Conservation (phyloP, 2,888 invertebrate species). For the Sesia bembeciformis region DNA sequence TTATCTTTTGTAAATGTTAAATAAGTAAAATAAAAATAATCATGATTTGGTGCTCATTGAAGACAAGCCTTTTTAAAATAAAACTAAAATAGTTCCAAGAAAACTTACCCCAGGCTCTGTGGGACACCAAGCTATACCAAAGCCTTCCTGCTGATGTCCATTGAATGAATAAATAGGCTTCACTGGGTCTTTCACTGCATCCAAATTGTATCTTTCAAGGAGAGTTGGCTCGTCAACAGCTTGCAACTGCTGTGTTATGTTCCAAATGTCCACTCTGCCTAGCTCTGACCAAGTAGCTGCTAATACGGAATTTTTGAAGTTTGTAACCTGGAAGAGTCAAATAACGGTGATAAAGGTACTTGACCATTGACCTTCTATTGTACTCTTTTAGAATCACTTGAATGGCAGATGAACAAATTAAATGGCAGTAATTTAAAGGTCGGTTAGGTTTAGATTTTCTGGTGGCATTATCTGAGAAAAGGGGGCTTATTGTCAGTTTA, state of each 20-base stretch:
- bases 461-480: too few relatives aligned
- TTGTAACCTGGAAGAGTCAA: conserved; percentile 60
- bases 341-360: background rate
- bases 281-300: conserved; percentile 98
- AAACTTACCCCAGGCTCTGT: conserved; percentile 80
- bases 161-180: conserved; percentile 89
- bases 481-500: too few relatives aligned
- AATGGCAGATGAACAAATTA: background rate
- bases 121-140: conserved; percentile 94
- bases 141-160: conserved; percentile 96
- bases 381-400: background rate
- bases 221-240: conserved; percentile 83
- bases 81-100: too few relatives aligned
- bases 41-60: too few relatives aligned
- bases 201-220: conserved; percentile 77
- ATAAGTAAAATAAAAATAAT: too few relatives aligned
- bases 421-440: too few relatives aligned
- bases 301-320: conserved; percentile 77
- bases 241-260: conserved; percentile 86
- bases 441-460: too few relatives aligned
- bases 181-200: conserved; percentile 65
- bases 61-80: too few relatives aligned
- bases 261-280: conserved; percentile 94
- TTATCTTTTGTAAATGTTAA: too few relatives aligned
- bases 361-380: background rate